Evolutionary conservation across 2,888 invertebrate genomes (phyloP).

Genomic region (Zygaena filipendulae): DNA sequence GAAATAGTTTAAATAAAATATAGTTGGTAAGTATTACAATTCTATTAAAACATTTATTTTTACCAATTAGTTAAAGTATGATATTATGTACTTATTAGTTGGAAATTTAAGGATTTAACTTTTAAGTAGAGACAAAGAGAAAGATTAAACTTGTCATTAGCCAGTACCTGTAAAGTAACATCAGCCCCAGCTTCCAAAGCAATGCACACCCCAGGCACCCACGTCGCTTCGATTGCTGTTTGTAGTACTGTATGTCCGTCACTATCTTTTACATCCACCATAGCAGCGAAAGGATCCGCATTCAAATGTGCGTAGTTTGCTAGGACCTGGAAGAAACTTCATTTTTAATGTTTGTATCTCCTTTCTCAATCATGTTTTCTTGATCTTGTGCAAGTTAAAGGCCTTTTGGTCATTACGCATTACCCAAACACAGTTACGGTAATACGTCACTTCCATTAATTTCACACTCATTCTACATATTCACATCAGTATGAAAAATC

Average conservation of each 20-base stretch:
- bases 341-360: too few species aligned
- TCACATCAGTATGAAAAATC: too few species aligned
- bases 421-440: too few species aligned
- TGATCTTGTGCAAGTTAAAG: too few species aligned
- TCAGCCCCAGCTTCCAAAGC: conserved; percentile 64
- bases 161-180: conserved; percentile 54
- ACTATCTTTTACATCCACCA: conserved; percentile 54
- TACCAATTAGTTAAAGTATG: neutral
- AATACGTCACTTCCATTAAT: too few species aligned
- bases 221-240: conserved; percentile 54
- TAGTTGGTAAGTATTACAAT: neutral
- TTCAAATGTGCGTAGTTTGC: conserved; percentile 42
- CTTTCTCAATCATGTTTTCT: too few species aligned
- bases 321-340: conserved; percentile 41
- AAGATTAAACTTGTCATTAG: neutral
- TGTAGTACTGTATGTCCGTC: conserved; percentile 64
- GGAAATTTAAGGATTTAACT: too few species aligned
- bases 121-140: too few species aligned
- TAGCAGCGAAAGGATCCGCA: conserved; percentile 39
- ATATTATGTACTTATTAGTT: conserved; percentile 7
- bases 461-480: too few species aligned
- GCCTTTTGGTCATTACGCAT: too few species aligned
- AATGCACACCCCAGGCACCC: conserved; percentile 62
- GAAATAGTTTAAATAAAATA: conserved; percentile 13
- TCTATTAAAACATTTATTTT: neutral